Evolutionary conservation across 2,888 invertebrate genomes (phyloP).

Genomic region (Cantharis nigra): DNA sequence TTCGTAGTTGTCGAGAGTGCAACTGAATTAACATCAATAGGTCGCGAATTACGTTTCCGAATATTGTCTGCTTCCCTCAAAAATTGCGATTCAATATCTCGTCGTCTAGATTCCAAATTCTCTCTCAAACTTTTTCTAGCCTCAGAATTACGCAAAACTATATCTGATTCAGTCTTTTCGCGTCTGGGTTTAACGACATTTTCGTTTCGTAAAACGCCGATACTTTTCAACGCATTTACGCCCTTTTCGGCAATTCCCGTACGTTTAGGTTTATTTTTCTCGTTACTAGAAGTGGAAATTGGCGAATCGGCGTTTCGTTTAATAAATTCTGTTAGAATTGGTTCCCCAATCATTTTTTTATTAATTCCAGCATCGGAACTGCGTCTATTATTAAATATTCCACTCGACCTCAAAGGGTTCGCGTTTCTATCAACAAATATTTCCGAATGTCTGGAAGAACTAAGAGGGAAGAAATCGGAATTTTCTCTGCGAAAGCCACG

Average conservation of each 20-base stretch:
- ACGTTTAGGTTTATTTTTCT: conserved; percentile 3
- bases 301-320: conserved; percentile 58
- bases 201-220: conserved; percentile 38
- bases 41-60: conserved; percentile 57
- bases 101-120: conserved; percentile 56
- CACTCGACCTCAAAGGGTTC: conserved; percentile 67
- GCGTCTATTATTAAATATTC: conserved; percentile 70
- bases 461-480: conserved; percentile 80
- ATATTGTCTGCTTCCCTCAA: conserved; percentile 54
- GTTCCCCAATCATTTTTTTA: conserved; percentile 66
- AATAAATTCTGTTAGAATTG: conserved; percentile 72
- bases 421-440: conserved; percentile 60
- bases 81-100: conserved; percentile 56
- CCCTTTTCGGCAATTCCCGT: conserved; percentile 14
- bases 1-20: conserved; percentile 46
- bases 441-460: conserved; percentile 78
- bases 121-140: conserved; percentile 59
- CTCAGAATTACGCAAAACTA: conserved; percentile 71
- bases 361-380: conserved; percentile 59
- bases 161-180: conserved; percentile 89
- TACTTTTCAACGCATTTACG: conserved; percentile 42
- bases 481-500: conserved; percentile 82
- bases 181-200: conserved; percentile 70
- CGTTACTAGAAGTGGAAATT: conserved; percentile 8
- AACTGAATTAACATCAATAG: conserved; percentile 51